phyloP scores from a whole-genome alignment of 2,797 vertebrate genomes.

The Brachymystax lenok region DNA sequence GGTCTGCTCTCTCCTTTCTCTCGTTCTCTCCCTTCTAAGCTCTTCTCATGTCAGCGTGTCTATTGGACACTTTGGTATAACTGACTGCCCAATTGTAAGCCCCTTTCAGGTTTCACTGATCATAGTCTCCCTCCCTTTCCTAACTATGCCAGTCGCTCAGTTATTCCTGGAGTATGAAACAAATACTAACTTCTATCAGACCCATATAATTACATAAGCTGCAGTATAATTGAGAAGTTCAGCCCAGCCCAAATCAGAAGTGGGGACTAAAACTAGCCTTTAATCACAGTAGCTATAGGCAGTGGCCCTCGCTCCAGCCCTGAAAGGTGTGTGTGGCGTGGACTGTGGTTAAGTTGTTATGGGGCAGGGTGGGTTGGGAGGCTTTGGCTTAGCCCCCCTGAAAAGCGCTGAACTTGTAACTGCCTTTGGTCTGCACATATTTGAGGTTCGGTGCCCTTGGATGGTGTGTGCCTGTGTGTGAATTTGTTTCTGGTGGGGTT shows the following conservation, averaged over 20 bases:
- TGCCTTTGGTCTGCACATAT: no score
- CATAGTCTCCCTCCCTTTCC: background rate
- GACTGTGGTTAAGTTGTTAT: no score
- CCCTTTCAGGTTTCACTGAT: no score
- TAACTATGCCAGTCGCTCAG: background rate
- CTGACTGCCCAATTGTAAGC: no score
- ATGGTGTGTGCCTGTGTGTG: no score
- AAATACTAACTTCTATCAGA: background rate
- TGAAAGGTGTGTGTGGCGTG: background rate
- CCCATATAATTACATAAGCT: constrained; percentile 1
- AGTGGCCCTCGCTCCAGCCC: background rate
- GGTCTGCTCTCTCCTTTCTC: background rate
- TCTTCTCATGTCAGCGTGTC: no score
- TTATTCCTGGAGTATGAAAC: background rate
- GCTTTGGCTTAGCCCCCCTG: background rate
- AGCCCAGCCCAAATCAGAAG: background rate
- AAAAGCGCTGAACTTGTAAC: no score
- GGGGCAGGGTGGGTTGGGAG: no score
- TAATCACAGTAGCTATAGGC: background rate
- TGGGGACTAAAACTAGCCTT: background rate
- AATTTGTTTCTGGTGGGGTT: no score
- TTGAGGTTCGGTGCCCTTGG: no score
- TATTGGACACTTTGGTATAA: no score
- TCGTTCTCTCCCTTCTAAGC: no score
- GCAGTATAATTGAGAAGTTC: background rate